Percentiles rank a stretch among this genome's conserved stretches.
Conservation (phyloP, 37 sponge, comb jelly and placozoan species). For the Mnemiopsis leidyi region DNA sequence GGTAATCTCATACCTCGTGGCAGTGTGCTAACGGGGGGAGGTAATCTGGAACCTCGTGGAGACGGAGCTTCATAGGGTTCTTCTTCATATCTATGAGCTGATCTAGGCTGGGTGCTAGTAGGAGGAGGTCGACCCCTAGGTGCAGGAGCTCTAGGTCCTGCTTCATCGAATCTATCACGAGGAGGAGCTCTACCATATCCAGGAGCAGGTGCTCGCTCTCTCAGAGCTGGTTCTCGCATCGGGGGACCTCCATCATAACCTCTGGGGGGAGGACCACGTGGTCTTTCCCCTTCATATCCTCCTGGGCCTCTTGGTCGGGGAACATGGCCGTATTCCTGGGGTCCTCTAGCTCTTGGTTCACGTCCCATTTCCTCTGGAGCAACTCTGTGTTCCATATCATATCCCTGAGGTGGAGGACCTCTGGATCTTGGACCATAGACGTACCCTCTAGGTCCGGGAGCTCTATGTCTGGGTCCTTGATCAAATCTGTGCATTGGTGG, state of each 20-base stretch:
- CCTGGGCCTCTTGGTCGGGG: neutral
- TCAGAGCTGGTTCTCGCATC: neutral
- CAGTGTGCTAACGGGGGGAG: neutral
- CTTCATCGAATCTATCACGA: neutral
- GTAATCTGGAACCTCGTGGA: neutral
- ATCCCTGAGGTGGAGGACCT: neutral
- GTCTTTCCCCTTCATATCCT: neutral
- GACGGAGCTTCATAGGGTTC: neutral
- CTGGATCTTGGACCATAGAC: neutral
- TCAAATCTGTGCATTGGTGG: neutral
- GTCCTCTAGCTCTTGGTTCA: neutral
- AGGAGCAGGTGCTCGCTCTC: neutral
- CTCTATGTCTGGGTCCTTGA: neutral
- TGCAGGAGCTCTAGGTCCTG: neutral
- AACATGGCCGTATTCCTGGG: neutral
- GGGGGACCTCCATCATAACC: neutral
- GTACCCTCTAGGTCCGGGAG: neutral
- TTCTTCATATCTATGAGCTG: neutral
- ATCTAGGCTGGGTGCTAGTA: neutral
- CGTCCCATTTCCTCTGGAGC: neutral
- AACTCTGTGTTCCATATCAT: neutral
- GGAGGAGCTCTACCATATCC: neutral
- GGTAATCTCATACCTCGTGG: constrained; percentile 8
- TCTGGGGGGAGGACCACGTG: neutral
- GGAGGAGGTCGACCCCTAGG: neutral